These are phyloP conservation scores for Amyelois transitella DNA, from an alignment of 1,140 invertebrate genomes.

Conservation along the genomic window DNA sequence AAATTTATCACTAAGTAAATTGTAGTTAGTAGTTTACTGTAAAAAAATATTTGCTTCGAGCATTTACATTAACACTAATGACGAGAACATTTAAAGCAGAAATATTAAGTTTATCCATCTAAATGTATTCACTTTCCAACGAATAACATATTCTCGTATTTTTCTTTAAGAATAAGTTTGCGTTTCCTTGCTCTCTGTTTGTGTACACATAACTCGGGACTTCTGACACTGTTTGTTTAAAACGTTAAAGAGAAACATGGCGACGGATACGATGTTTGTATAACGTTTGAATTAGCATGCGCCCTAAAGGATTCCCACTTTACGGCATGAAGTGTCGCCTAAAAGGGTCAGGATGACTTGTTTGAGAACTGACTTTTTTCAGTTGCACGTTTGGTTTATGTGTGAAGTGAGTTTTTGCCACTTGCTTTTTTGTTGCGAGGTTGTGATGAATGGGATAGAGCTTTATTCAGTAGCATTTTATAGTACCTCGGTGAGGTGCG, in stretches of 20 bases:
- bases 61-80: no score
- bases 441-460: background rate
- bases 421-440: background rate
- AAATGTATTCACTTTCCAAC: no score
- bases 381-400: background rate
- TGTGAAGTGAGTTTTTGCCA: background rate
- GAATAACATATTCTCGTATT: no score
- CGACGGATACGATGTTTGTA: constrained; percentile 49
- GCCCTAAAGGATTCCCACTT: constrained; percentile 2
- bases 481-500: no score
- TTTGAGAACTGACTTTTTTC: background rate
- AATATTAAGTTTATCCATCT: no score
- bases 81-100: no score
- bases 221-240: constrained; percentile 50
- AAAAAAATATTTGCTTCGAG: no score
- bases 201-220: constrained; percentile 24
- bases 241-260: constrained; percentile 41
- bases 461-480: no score
- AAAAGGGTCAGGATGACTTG: background rate
- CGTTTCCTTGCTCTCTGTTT: no score
- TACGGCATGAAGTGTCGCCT: background rate
- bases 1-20: no score
- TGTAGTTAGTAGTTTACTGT: no score
- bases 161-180: no score
- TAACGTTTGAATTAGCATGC: constrained; percentile 48